These are phyloP conservation scores for Mnemiopsis leidyi DNA, from an alignment of 37 sponge, comb jelly and placozoan species.

Conservation along the genomic window DNA sequence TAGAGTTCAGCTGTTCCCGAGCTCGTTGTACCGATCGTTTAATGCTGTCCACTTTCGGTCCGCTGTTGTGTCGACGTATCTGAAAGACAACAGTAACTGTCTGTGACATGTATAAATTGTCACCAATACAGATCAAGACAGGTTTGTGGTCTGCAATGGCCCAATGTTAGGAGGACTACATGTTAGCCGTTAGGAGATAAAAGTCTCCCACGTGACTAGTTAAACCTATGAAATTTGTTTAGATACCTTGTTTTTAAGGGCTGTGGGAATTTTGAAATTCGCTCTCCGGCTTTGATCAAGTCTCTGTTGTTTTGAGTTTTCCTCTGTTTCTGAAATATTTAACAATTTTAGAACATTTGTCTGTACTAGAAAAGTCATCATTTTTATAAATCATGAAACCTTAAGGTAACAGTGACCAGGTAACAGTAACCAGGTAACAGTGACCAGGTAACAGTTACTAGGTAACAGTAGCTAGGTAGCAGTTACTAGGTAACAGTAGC, in stretches of 20 bases:
- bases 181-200: too few species aligned
- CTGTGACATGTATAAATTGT: too few species aligned
- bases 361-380: too few species aligned
- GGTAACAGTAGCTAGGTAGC: background rate
- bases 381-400: too few species aligned
- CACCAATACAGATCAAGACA: too few species aligned
- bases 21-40: slow-evolving; percentile 16
- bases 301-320: background rate
- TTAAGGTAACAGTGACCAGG: background rate
- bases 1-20: background rate
- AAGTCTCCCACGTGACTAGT: too few species aligned
- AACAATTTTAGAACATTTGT: too few species aligned
- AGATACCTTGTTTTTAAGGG: background rate
- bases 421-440: background rate
- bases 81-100: background rate
- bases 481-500: background rate
- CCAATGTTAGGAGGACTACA: too few species aligned
- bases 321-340: background rate
- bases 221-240: too few species aligned
- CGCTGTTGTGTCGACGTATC: background rate
- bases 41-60: background rate
- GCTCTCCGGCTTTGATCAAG: background rate
- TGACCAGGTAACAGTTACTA: background rate
- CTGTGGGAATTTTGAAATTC: background rate
- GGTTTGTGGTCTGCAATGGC: too few species aligned